A percentile compares a stretch with the other conserved stretches of the same genome.
These are phyloP conservation scores for Chrysotoxum bicinctum DNA, from an alignment of 2,888 invertebrate species.

Conservation along the genomic window DNA sequence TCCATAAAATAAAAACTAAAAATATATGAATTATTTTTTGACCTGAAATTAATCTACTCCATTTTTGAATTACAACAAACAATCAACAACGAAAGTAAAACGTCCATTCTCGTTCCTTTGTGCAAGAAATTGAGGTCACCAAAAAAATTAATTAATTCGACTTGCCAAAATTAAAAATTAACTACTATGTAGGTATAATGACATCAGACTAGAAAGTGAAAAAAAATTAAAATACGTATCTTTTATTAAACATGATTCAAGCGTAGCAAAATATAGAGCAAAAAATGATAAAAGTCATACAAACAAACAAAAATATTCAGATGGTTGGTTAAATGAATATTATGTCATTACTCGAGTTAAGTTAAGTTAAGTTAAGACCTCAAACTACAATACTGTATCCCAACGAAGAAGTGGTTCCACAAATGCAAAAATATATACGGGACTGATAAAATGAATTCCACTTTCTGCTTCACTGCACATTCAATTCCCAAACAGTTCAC, in stretches of 20 bases:
- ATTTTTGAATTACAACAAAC: conserved; percentile 1
- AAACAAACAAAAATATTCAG: neutral
- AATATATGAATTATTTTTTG: no score
- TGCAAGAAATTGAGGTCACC: neutral
- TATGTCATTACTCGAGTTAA: neutral
- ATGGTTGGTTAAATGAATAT: neutral
- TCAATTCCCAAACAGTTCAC: neutral
- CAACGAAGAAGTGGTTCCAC: neutral
- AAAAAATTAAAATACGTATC: conserved; percentile 3
- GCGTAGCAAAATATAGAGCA: neutral
- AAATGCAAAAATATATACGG: neutral
- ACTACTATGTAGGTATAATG: neutral
- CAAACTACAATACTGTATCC: neutral
- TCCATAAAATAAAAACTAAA: no score
- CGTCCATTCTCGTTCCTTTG: neutral
- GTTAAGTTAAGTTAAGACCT: neutral
- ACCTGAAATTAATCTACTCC: neutral
- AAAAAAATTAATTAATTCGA: neutral
- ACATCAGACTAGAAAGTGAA: conserved; percentile 5
- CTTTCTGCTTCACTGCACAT: conserved; percentile 19
- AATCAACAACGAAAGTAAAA: neutral
- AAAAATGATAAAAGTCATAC: conserved; percentile 22
- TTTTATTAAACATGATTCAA: neutral
- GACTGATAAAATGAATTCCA: neutral
- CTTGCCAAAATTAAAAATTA: neutral